Conservation (phyloP, 2,797 vertebrate species). For the Pantherophis vulpinus region DNA sequence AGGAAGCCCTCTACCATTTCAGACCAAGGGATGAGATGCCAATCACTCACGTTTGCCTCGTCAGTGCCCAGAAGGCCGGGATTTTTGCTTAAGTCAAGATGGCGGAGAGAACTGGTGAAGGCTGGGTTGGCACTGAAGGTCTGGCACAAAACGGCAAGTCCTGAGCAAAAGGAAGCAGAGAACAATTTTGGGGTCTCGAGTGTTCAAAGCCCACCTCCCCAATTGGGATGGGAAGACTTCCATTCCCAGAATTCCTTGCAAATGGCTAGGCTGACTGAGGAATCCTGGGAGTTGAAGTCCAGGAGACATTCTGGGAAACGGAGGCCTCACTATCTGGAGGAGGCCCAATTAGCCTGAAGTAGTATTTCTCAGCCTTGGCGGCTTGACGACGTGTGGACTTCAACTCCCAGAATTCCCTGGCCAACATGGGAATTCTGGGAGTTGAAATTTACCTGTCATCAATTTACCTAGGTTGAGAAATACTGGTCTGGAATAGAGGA, state of each 20-base stretch:
- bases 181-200: background rate
- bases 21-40: background rate
- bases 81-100: constrained; percentile 90
- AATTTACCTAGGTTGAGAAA: no score
- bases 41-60: constrained; percentile 83
- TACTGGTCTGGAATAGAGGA: background rate
- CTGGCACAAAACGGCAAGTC: constrained; percentile 85
- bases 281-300: background rate
- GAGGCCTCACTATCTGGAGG: background rate
- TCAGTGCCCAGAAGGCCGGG: constrained; percentile 86
- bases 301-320: background rate
- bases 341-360: background rate
- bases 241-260: background rate
- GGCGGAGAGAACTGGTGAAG: constrained; percentile 86
- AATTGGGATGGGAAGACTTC: background rate
- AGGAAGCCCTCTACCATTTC: background rate
- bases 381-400: background rate
- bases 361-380: background rate
- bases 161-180: constrained; percentile 62
- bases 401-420: background rate
- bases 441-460: background rate
- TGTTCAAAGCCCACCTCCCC: background rate
- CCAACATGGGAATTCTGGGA: background rate
- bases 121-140: constrained; percentile 86
- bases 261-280: background rate